These are phyloP conservation scores for Ceratina australensis DNA, from an alignment of 1,140 invertebrate species.

Conservation along the genomic window DNA sequence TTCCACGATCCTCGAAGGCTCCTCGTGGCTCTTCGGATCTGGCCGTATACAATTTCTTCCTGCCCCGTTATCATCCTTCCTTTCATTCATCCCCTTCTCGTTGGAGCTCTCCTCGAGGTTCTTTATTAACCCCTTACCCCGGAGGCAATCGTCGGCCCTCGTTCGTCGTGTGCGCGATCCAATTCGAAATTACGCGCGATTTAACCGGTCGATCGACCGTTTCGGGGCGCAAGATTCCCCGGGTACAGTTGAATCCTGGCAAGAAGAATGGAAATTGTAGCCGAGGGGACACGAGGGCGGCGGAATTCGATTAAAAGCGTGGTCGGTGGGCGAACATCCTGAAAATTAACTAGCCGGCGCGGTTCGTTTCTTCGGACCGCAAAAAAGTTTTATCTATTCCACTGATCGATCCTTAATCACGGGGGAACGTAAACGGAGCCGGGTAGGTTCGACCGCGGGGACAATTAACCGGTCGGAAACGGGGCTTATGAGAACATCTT, in stretches of 20 bases:
- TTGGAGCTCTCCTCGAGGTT: not conserved
- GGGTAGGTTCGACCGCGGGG: slow-evolving; percentile 2
- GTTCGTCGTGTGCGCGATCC: not conserved
- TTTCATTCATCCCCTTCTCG: not conserved
- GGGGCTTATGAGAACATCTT: slow-evolving; percentile 14
- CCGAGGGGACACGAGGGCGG: not conserved
- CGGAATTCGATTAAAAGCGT: slow-evolving; percentile 53
- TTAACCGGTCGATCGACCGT: slow-evolving; percentile 52
- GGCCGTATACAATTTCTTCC: not conserved
- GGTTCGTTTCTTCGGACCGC: not conserved
- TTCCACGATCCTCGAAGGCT: not conserved
- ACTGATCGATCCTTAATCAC: not conserved
- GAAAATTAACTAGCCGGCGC: slow-evolving; percentile 43
- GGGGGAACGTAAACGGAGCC: too few relatives aligned
- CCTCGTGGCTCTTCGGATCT: not conserved
- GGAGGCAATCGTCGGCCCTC: not conserved
- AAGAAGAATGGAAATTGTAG: slow-evolving; percentile 28
- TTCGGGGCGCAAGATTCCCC: slow-evolving; percentile 3
- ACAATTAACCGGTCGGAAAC: slow-evolving; percentile 27
- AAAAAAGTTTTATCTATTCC: slow-evolving; percentile 3
- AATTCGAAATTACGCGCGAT: slow-evolving; percentile 32
- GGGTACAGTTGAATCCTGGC: not conserved
- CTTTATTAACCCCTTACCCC: slow-evolving; percentile 21
- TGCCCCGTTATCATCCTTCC: not conserved
- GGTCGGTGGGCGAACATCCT: slow-evolving; percentile 31